Evolutionary conservation across 2,797 vertebrate genomes (phyloP).

Genomic region (Echeneis naucrates): DNA sequence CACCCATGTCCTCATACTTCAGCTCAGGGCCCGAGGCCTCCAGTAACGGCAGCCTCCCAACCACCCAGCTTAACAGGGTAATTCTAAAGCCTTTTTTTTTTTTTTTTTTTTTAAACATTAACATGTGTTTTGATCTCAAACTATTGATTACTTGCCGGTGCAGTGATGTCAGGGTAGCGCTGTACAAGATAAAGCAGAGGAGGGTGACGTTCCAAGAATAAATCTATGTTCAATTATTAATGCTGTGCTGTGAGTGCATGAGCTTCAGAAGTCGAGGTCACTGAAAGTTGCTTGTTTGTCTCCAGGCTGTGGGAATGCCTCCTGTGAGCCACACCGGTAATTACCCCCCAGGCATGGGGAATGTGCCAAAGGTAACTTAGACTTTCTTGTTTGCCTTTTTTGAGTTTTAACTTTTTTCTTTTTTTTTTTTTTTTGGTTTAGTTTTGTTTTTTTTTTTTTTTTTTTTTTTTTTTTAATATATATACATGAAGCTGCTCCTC

Average conservation of each 20-base stretch:
- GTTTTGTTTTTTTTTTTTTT: no score
- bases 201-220: conserved; percentile 32
- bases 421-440: no score
- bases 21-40: conserved; percentile 79
- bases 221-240: conserved; percentile 45
- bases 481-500: neutral
- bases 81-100: conserved; percentile 12
- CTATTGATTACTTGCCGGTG: conserved; percentile 28
- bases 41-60: conserved; percentile 69
- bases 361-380: conserved; percentile 81
- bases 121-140: conserved; percentile 10
- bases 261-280: conserved; percentile 28
- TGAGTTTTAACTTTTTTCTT: neutral
- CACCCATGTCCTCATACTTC: conserved; percentile 87
- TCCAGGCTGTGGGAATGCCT: conserved; percentile 89
- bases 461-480: no score
- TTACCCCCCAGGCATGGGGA: conserved; percentile 83
- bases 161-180: neutral
- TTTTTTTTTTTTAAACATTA: neutral
- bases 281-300: conserved; percentile 47
- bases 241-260: conserved; percentile 2
- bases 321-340: conserved; percentile 81
- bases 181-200: conserved; percentile 12
- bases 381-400: neutral
- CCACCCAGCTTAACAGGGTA: conserved; percentile 90